These are phyloP conservation scores for Paramormyrops kingsleyae DNA, from an alignment of 2,113 vertebrate genomes.

Conservation along the genomic window DNA sequence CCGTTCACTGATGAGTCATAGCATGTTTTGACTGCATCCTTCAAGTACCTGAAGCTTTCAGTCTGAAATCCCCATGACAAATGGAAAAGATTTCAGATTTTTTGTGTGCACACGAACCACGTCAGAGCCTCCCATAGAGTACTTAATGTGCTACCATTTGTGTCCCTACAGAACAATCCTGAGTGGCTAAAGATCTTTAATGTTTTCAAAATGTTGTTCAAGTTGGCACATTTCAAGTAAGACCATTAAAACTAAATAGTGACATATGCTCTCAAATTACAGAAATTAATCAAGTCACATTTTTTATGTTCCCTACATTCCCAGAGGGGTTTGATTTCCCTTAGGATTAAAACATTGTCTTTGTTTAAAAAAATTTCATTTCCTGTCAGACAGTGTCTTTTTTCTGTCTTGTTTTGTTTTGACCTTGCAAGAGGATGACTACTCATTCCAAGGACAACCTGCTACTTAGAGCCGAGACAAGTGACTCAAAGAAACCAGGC, in stretches of 20 bases:
- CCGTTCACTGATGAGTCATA: not conserved
- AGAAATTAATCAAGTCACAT: constrained; percentile 39
- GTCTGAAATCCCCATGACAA: not conserved
- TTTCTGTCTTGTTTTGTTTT: constrained; percentile 19
- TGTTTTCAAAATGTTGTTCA: constrained; percentile 4
- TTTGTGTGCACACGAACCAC: not conserved
- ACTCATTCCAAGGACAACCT: constrained; percentile 22
- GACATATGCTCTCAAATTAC: constrained; percentile 53
- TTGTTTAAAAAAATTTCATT: constrained; percentile 19
- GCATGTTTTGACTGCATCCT: not conserved
- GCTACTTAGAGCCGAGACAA: constrained; percentile 7
- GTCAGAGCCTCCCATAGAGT: not conserved
- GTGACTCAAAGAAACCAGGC: constrained; percentile 12
- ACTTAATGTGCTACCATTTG: not conserved
- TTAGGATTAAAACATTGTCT: constrained; percentile 15
- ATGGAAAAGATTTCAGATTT: not conserved
- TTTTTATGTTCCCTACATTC: constrained; percentile 37
- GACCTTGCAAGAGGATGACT: constrained; percentile 39
- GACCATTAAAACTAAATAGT: constrained; percentile 38
- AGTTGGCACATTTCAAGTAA: constrained; percentile 27
- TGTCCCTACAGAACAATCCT: not conserved
- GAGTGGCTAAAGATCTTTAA: not conserved
- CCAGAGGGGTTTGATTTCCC: constrained; percentile 54
- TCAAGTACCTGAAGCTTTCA: not conserved
- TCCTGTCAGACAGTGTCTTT: constrained; percentile 26